phyloP scores from a whole-genome alignment of 2,113 vertebrate species.

The Tylochromis polylepis region DNA sequence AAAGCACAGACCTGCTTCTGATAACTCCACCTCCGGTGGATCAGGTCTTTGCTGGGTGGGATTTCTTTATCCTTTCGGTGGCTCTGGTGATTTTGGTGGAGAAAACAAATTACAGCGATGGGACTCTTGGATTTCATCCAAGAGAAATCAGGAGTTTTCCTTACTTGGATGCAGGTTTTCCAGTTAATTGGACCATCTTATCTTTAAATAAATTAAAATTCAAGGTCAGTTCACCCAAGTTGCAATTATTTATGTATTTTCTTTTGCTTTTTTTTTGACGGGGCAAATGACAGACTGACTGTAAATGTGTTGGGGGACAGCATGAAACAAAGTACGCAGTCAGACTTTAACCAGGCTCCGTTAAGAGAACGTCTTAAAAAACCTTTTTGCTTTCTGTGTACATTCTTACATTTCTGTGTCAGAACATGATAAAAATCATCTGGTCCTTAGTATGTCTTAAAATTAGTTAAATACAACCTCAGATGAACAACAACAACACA shows the following conservation, averaged over 20 bases:
- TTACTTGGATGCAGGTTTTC: neutral
- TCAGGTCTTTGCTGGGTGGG: neutral
- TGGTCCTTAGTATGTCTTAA: too few relatives aligned
- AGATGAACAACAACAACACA: neutral
- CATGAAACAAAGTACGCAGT: neutral
- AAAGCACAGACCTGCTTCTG: neutral
- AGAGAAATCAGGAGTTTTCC: neutral
- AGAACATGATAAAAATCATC: neutral
- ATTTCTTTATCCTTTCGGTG: conserved; percentile 1
- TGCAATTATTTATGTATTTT: neutral
- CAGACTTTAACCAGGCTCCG: neutral
- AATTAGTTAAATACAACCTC: neutral
- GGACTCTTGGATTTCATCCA: neutral
- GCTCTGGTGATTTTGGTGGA: conserved; percentile 4
- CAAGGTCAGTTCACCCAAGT: neutral
- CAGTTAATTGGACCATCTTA: neutral
- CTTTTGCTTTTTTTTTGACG: neutral
- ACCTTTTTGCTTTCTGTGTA: neutral
- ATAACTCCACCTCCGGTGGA: neutral
- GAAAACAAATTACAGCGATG: neutral
- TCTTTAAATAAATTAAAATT: neutral
- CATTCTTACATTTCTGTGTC: neutral
- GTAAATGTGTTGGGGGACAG: neutral
- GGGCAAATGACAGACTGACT: neutral
- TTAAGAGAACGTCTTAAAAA: neutral